Conservation (phyloP, 1,140 invertebrate species). For the Oncopeltus fasciatus region DNA sequence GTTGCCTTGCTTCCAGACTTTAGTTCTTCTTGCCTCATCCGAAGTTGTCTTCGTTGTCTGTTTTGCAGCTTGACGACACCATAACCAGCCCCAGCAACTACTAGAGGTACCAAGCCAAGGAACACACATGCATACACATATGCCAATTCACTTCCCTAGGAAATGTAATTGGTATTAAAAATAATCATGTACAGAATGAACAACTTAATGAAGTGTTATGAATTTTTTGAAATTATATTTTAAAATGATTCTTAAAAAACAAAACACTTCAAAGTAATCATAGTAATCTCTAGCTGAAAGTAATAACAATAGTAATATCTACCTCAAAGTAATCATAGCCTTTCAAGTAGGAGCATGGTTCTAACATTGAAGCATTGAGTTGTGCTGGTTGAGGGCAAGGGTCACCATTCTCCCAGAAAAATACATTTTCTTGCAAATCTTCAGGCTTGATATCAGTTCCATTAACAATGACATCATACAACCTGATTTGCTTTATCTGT, state of each 20-base stretch:
- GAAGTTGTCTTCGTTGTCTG: slow-evolving; percentile 56
- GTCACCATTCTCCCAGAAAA: slow-evolving; percentile 70
- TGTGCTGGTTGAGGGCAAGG: slow-evolving; percentile 86
- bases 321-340: slow-evolving; percentile 90
- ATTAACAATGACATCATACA: slow-evolving; percentile 83
- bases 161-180: too few relatives aligned
- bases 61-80: slow-evolving; percentile 86
- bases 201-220: too few relatives aligned
- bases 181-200: too few relatives aligned
- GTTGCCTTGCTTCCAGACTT: slow-evolving; percentile 28
- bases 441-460: slow-evolving; percentile 57
- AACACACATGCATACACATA: slow-evolving; percentile 91
- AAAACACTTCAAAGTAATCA: too few relatives aligned
- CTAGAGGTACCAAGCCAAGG: slow-evolving; percentile 76
- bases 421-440: slow-evolving; percentile 77
- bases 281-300: too few relatives aligned
- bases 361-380: slow-evolving; percentile 66
- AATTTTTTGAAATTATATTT: too few relatives aligned
- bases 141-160: slow-evolving; percentile 85
- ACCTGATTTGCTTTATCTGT: slow-evolving; percentile 58
- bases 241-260: too few relatives aligned
- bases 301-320: slow-evolving; percentile 16
- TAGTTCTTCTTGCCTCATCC: slow-evolving; percentile 60
- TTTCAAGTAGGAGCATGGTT: slow-evolving; percentile 74
- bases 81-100: slow-evolving; percentile 82